Evolutionary conservation across 2,888 invertebrate species (phyloP).

Genomic region (Perdita meconis): DNA sequence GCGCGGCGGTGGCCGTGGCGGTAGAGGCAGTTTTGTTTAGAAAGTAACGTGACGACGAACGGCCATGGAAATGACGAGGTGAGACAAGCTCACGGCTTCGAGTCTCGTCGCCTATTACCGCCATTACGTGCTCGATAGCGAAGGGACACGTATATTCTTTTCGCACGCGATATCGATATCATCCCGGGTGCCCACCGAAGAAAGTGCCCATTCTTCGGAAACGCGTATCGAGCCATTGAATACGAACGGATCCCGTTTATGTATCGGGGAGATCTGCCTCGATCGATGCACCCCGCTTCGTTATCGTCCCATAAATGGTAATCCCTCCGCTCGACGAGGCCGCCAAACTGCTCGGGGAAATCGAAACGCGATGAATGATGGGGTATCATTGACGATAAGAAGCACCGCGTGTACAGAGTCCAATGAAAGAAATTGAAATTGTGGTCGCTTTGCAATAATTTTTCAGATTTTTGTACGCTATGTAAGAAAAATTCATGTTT

Average conservation of each 20-base stretch:
- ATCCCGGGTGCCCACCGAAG: conserved; percentile 14
- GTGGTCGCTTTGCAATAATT: no score
- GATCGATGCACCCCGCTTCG: not conserved
- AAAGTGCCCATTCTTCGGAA: conserved; percentile 28
- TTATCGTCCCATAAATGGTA: conserved; percentile 18
- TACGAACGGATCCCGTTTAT: conserved; percentile 16
- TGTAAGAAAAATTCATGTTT: no score
- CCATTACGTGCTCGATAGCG: conserved; percentile 34
- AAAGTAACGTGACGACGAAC: conserved; percentile 73
- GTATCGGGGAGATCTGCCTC: conserved; percentile 7
- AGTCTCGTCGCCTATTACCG: conserved; percentile 50
- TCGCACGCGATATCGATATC: conserved; percentile 29
- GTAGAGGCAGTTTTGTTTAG: conserved; percentile 75
- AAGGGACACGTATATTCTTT: conserved; percentile 8
- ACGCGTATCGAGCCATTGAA: conserved; percentile 13
- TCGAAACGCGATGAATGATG: not conserved
- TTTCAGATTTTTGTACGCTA: no score
- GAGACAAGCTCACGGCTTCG: conserved; percentile 57
- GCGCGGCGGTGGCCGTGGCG: conserved; percentile 11
- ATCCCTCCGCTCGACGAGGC: not conserved
- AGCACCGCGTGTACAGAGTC: no score
- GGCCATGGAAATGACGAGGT: conserved; percentile 77
- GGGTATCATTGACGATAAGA: not conserved
- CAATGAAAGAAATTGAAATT: no score
- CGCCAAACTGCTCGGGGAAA: conserved; percentile 4